Evolutionary conservation across 2,888 invertebrate genomes (phyloP).

Genomic region (Drosophila greeni): DNA sequence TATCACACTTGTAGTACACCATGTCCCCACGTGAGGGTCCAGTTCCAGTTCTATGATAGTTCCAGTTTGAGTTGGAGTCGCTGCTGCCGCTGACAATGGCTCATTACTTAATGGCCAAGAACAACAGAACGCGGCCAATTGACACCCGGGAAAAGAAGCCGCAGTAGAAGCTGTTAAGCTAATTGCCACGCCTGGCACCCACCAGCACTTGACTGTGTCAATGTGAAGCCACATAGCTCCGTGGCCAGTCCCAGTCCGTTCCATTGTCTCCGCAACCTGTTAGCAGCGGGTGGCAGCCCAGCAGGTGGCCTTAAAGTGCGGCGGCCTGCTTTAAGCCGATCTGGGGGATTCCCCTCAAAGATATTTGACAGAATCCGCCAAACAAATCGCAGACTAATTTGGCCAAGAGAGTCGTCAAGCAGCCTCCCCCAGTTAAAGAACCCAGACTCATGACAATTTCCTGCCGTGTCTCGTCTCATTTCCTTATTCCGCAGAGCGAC

Average conservation of each 20-base stretch:
- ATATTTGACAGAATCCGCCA: constrained; percentile 8
- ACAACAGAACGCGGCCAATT: constrained; percentile 43
- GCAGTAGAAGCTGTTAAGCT: constrained; percentile 71
- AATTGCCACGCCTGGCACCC: constrained; percentile 67
- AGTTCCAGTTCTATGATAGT: constrained; percentile 4
- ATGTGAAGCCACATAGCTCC: constrained; percentile 48
- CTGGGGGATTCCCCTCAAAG: constrained; percentile 10
- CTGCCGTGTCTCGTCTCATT: constrained; percentile 76
- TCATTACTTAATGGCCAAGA: constrained; percentile 76
- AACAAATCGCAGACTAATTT: constrained; percentile 60
- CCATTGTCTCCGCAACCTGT: constrained; percentile 49
- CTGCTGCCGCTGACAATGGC: constrained; percentile 55
- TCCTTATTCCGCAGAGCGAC: constrained; percentile 70
- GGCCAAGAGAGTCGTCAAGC: constrained; percentile 45
- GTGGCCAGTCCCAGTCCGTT: constrained; percentile 13
- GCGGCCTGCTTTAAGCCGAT: constrained; percentile 49
- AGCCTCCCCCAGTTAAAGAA: constrained; percentile 11
- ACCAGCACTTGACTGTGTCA: constrained; percentile 66
- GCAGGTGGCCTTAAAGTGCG: constrained; percentile 68
- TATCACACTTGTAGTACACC: constrained; percentile 16
- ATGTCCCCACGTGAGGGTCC: constrained; percentile 12
- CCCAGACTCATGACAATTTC: constrained; percentile 73
- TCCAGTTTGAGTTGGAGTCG: constrained; percentile 10
- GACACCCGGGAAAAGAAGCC: constrained; percentile 56
- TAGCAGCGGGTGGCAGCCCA: constrained; percentile 51